Evolutionary conservation across 2,888 invertebrate genomes (phyloP).

Genomic region (Strigamia transsilvanica): DNA sequence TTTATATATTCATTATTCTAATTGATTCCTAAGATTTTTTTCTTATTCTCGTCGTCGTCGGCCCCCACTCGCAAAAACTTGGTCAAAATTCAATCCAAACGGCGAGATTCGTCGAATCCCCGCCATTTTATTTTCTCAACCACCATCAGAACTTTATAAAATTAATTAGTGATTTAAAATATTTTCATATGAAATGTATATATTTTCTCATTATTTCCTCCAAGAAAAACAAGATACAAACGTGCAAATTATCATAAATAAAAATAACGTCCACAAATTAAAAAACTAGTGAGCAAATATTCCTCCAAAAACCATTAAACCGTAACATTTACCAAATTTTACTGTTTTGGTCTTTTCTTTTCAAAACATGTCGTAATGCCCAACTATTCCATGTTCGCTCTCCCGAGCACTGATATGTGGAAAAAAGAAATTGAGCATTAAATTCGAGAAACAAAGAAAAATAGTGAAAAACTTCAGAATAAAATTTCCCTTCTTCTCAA

Average conservation of each 20-base stretch:
- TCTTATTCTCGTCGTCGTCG: too few species aligned
- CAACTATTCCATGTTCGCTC: background rate
- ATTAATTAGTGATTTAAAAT: background rate
- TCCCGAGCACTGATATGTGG: background rate
- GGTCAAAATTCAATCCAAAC: too few species aligned
- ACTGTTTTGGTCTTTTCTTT: background rate
- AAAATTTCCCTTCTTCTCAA: background rate
- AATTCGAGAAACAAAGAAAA: background rate
- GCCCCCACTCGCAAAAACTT: too few species aligned
- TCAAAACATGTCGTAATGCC: background rate
- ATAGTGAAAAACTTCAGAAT: background rate
- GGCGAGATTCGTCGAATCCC: too few species aligned
- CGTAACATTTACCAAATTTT: too few species aligned
- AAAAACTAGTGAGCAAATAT: constrained; percentile 17
- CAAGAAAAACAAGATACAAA: background rate
- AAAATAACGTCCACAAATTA: too few species aligned
- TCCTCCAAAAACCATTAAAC: background rate
- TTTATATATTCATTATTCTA: background rate
- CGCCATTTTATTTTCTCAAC: too few species aligned
- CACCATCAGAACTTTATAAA: background rate
- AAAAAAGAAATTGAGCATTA: background rate
- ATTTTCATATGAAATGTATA: background rate
- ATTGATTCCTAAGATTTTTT: background rate
- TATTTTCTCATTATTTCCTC: background rate
- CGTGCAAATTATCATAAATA: background rate